phyloP scores from a whole-genome alignment of 2,113 vertebrate genomes.

The Nothoprocta perdicaria region DNA sequence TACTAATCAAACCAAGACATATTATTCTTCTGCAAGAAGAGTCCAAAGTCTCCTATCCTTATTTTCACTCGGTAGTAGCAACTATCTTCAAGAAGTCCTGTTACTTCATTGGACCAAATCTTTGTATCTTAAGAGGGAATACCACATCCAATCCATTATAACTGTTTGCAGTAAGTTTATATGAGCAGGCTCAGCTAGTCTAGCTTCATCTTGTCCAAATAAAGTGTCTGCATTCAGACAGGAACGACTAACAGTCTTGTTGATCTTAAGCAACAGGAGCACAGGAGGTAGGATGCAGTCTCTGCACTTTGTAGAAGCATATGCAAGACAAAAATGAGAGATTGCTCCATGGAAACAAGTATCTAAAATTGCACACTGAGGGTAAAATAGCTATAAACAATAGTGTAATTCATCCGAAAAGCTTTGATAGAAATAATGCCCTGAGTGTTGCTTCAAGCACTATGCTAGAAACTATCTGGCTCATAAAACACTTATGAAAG shows the following conservation, averaged over 20 bases:
- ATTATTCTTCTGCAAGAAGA: neutral
- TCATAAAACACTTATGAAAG: conserved; percentile 47
- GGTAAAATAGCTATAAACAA: neutral
- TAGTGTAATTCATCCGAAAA: neutral
- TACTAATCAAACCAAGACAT: neutral
- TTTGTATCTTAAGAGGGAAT: accelerated
- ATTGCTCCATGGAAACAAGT: neutral
- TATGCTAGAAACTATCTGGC: neutral
- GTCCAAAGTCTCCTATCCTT: neutral
- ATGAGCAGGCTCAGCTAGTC: neutral
- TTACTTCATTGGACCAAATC: neutral
- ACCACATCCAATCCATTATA: neutral
- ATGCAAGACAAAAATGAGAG: neutral
- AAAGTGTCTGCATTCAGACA: neutral
- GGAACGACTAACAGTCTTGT: neutral
- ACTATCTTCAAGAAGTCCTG: neutral
- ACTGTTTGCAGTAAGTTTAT: neutral
- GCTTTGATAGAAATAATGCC: conserved; percentile 1
- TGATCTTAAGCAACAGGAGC: neutral
- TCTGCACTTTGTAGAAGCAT: neutral
- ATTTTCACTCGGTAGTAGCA: neutral
- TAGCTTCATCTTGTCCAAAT: neutral
- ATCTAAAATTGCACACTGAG: neutral
- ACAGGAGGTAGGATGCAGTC: neutral
- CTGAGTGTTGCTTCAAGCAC: neutral